Conservation (phyloP, 2,797 vertebrate species). For the Erethizon dorsatum region DNA sequence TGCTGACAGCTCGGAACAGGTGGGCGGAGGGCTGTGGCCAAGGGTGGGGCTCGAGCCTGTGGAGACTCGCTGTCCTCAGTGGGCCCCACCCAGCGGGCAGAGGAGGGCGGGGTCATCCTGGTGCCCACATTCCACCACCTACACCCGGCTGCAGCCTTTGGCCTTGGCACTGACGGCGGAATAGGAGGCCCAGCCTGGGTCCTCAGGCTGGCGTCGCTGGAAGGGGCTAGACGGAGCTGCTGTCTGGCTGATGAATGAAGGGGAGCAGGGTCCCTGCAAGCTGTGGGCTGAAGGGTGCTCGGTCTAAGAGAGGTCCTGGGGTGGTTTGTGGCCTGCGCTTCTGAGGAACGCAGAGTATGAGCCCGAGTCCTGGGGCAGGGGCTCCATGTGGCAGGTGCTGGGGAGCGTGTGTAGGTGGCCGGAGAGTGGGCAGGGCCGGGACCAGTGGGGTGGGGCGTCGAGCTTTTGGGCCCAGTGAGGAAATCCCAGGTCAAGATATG, state of each 20-base stretch:
- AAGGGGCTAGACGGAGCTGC: neutral
- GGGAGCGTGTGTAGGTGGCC: neutral
- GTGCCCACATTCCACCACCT: rapidly evolving
- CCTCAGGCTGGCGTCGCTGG: neutral
- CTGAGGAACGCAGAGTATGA: neutral
- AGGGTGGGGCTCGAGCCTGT: neutral
- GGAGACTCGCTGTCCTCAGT: neutral
- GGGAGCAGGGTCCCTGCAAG: neutral
- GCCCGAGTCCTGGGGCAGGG: neutral
- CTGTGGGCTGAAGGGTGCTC: neutral
- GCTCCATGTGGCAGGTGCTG: rapidly evolving
- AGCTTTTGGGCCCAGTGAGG: neutral
- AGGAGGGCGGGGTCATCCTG: neutral
- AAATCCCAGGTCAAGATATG: neutral
- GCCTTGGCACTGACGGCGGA: neutral
- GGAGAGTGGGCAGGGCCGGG: neutral
- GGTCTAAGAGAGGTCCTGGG: neutral
- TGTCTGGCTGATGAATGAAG: neutral
- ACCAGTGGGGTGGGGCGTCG: neutral
- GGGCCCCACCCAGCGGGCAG: neutral
- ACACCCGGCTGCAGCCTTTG: neutral
- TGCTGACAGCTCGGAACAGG: constrained; percentile 65
- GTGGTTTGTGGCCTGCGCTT: neutral
- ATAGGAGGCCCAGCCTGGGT: neutral
- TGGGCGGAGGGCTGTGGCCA: constrained; percentile 16